Percentiles rank a stretch among this genome's conserved stretches.
These are phyloP conservation scores for Pediacus dermestoides DNA, from an alignment of 2,888 invertebrate genomes.

Conservation along the genomic window DNA sequence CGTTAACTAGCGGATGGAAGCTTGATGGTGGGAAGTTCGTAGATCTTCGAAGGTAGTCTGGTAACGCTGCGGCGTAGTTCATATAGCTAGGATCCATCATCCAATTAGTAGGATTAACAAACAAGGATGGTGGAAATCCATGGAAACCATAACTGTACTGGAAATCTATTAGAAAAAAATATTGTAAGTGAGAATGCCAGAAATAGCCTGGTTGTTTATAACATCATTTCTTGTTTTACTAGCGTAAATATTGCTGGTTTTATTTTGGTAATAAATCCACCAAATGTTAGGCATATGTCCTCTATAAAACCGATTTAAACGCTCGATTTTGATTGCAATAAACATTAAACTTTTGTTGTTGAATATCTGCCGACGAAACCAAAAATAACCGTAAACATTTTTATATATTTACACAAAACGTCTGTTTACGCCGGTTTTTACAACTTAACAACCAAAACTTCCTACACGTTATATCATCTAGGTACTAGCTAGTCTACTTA, in stretches of 20 bases:
- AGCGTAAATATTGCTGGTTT: constrained; percentile 27
- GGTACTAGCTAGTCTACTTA: constrained; percentile 57
- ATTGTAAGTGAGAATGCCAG: constrained; percentile 2
- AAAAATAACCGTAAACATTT: constrained; percentile 36
- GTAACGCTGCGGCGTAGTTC: constrained; percentile 66
- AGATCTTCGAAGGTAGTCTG: constrained; percentile 69
- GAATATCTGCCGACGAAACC: constrained; percentile 42
- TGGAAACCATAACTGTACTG: constrained; percentile 69
- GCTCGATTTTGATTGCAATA: constrained; percentile 33
- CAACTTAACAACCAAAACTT: constrained; percentile 16
- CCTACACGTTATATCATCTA: constrained; percentile 4
- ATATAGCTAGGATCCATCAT: constrained; percentile 84
- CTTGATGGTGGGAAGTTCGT: too few relatives aligned
- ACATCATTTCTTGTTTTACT: too few relatives aligned
- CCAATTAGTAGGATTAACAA: constrained; percentile 57
- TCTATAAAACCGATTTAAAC: constrained; percentile 33
- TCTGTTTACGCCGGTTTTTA: constrained; percentile 19
- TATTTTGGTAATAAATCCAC: constrained; percentile 29
- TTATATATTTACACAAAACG: constrained; percentile 39
- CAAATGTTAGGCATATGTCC: constrained; percentile 35
- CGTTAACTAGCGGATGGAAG: too few relatives aligned
- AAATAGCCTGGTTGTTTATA: constrained; percentile 4
- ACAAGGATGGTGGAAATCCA: constrained; percentile 54
- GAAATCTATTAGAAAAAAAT: constrained; percentile 62
- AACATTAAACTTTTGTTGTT: constrained; percentile 32